These are phyloP conservation scores for Tamandua tetradactyla DNA, from an alignment of 2,797 vertebrate species.

Conservation along the genomic window DNA sequence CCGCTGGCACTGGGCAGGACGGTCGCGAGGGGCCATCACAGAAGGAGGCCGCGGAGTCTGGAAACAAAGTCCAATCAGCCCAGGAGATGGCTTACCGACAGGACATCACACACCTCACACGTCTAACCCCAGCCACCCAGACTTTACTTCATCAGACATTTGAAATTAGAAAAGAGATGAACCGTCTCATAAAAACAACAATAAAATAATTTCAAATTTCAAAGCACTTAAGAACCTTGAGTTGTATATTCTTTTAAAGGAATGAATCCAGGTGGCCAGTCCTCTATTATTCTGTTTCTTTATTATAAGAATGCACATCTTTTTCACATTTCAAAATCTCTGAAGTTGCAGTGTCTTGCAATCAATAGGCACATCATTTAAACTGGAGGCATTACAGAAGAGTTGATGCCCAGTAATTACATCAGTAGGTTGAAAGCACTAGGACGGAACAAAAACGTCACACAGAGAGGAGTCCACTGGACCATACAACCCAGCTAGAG, in stretches of 20 bases:
- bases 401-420: not conserved
- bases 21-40: rapidly evolving
- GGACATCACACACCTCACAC: not conserved
- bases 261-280: not conserved
- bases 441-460: not conserved
- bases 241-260: not conserved
- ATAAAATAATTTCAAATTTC: not conserved
- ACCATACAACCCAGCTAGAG: not conserved
- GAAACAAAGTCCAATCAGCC: not conserved
- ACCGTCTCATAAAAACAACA: not conserved
- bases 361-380: not conserved
- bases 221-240: not conserved
- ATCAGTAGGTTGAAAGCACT: conserved; percentile 2
- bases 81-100: not conserved
- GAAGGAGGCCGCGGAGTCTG: too few species aligned
- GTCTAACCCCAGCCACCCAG: not conserved
- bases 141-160: not conserved
- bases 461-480: not conserved
- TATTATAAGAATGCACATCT: not conserved
- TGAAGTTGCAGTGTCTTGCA: not conserved
- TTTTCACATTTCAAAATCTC: not conserved
- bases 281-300: not conserved
- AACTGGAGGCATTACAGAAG: not conserved
- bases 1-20: rapidly evolving
- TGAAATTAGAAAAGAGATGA: conserved; percentile 13